Conservation (phyloP, 2,797 vertebrate genomes). For the Knipowitschia caucasica region DNA sequence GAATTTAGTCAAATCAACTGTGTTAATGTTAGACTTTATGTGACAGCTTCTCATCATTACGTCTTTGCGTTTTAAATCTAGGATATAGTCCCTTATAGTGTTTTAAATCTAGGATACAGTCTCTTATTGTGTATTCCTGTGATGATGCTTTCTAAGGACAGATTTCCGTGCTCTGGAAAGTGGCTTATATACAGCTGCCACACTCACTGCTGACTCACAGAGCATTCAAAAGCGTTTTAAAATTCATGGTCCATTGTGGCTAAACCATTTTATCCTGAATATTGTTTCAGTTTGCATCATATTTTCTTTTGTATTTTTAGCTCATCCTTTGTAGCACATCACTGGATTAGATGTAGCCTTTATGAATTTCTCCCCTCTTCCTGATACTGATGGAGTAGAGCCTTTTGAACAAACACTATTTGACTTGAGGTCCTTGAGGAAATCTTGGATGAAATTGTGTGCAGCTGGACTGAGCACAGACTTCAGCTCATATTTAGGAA, state of each 20-base stretch:
- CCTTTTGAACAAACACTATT: slow-evolving; percentile 35
- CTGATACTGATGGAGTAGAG: slow-evolving; percentile 33
- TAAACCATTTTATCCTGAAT: slow-evolving; percentile 8
- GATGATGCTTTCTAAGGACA: background rate
- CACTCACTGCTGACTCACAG: background rate
- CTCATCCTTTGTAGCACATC: slow-evolving; percentile 8
- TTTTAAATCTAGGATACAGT: too few species aligned
- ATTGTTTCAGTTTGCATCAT: background rate
- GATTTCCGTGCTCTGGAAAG: background rate
- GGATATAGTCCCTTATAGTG: too few species aligned
- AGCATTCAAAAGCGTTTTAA: background rate
- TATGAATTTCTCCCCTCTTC: slow-evolving; percentile 10
- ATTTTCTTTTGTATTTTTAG: slow-evolving; percentile 6
- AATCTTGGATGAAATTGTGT: slow-evolving; percentile 40
- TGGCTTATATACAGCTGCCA: background rate
- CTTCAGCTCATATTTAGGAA: slow-evolving; percentile 39
- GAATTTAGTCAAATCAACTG: too few species aligned
- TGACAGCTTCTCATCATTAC: too few species aligned
- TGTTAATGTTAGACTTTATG: too few species aligned
- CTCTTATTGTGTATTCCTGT: background rate
- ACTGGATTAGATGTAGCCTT: slow-evolving; percentile 28
- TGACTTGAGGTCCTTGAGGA: slow-evolving; percentile 40
- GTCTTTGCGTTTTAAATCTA: too few species aligned
- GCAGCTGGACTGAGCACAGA: slow-evolving; percentile 19
- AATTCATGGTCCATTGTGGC: slow-evolving; percentile 1